phyloP scores from a whole-genome alignment of 2,113 vertebrate species.

The Microtus oregoni region DNA sequence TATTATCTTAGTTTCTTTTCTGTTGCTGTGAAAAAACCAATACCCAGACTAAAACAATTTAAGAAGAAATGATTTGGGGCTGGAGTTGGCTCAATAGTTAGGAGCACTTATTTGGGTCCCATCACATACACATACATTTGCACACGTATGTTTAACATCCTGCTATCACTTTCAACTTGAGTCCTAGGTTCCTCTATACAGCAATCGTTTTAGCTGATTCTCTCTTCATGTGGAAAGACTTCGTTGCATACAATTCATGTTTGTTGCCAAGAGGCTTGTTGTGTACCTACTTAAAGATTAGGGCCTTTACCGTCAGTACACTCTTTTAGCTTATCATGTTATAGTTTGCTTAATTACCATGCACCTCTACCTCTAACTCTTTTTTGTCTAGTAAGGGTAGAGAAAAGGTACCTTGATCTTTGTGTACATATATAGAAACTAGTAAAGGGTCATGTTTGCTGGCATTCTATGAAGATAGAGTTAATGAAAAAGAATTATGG shows the following conservation, averaged over 20 bases:
- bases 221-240: not conserved
- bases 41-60: not conserved
- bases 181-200: not conserved
- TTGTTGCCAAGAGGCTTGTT: not conserved
- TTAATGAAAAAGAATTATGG: not conserved
- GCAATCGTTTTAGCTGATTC: not conserved
- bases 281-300: not conserved
- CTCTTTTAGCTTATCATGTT: not conserved
- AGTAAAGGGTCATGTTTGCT: not conserved
- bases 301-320: not conserved
- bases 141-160: not conserved
- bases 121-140: not conserved
- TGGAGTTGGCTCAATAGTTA: not conserved
- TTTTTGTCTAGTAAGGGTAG: not conserved
- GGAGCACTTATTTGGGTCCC: not conserved
- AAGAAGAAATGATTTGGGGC: not conserved
- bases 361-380: not conserved
- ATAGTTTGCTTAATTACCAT: not conserved
- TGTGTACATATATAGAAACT: not conserved
- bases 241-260: not conserved
- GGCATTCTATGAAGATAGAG: not conserved
- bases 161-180: not conserved
- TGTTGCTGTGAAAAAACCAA: not conserved
- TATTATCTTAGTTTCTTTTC: not conserved
- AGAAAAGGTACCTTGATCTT: slow-evolving; percentile 27